Base-by-base conservation (phyloP, 2,797 vertebrate genomes). In the Petrocephalus schoutedeni region DNA sequence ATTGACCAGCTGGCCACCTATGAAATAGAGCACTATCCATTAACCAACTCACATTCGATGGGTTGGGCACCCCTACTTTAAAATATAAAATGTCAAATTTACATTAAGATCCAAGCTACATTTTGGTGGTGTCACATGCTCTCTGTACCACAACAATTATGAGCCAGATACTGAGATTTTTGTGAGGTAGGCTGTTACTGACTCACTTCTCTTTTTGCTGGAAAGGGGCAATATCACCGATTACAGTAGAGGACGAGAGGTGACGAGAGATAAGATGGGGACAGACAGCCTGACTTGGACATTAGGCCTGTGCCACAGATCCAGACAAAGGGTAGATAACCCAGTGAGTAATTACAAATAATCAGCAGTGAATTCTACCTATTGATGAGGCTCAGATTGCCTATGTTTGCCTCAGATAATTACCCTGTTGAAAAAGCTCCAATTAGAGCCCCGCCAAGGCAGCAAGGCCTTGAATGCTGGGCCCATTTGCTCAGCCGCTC, bases 241-340 rank as follows among this genome's bases (percentile, higher is more conserved):
- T 12, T 49, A 56, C 32, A 45, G 85, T 28, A 59, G 51, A 86
- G 85, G 85, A 58, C 3, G 19, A 86, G 8, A 84, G 41, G 36
- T 86, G 56, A 41, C 85, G 16, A n/a, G 85, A 12, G 54, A 58
- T 19, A 41, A 59, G 57, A 28, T 84, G 51, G 51, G 82, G 51
- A 53, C 53, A 56, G 49, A 84, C 21, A 84, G 21, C 82, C 51
- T 84, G 82, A 53, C 54, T 64, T 88, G 57, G 67, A 32, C 59
- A 56, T 36, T 92, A 93, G 95, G 93, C 61, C 94, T 87, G 41
- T 23, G 14, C 59, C 45, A 71, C 7, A 28, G 87, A 19, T 88
- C 83, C 59, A 67, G 59, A 85, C 83, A 88, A 67, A 12, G 49
- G 57, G 82, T 85, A 61, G 82, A 71, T 86, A 83, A 90, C 87